These are phyloP conservation scores for Hydrophis major DNA, from an alignment of 2,797 vertebrate genomes.

Conservation along the genomic window DNA sequence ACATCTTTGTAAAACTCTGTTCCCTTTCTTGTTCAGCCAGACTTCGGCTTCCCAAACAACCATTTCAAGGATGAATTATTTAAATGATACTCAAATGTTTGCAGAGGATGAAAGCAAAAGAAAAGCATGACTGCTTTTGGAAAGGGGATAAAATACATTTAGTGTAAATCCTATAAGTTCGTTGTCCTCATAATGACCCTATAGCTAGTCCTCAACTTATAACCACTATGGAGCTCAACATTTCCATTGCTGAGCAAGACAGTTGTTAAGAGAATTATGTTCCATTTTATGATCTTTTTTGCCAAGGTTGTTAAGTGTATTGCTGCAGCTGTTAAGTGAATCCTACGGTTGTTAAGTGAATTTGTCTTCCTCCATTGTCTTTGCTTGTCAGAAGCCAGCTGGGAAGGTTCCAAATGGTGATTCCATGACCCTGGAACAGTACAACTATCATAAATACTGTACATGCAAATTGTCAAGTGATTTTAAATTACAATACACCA, in stretches of 20 bases:
- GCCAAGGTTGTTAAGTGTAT: neutral
- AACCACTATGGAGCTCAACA: neutral
- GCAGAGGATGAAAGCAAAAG: slow-evolving; percentile 14
- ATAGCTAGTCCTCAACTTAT: neutral
- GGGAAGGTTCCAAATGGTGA: neutral
- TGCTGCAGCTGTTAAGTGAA: neutral
- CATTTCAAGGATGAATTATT: slow-evolving; percentile 6
- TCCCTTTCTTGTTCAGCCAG: neutral
- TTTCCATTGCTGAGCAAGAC: neutral
- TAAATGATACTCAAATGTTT: slow-evolving; percentile 4
- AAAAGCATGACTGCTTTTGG: neutral
- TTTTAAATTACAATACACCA: slow-evolving; percentile 1
- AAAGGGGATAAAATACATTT: neutral
- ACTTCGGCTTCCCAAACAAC: neutral
- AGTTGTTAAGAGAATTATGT: neutral
- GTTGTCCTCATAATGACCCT: neutral
- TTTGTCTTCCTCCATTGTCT: neutral
- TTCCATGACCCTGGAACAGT: neutral
- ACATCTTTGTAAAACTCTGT: slow-evolving; percentile 7
- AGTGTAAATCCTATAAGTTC: neutral
- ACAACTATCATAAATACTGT: neutral
- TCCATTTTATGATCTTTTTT: neutral
- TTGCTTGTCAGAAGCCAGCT: neutral
- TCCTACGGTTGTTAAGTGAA: neutral
- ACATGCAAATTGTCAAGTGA: neutral